Evolutionary conservation across 2,113 vertebrate genomes (phyloP).

Genomic region (Enhydra lutris): DNA sequence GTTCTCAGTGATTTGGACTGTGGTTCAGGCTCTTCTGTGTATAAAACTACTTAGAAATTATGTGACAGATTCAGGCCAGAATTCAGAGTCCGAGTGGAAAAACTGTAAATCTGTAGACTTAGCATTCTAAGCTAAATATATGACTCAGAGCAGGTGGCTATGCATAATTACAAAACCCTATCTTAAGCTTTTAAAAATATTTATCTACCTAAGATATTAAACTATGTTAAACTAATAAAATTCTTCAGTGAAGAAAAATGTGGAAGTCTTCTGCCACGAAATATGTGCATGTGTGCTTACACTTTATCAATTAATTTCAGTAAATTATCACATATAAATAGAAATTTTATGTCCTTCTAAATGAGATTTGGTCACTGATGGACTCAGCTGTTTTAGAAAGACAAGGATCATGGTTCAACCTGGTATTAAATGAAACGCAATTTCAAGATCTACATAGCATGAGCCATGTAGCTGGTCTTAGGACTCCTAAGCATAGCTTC

Average conservation of each 20-base stretch:
- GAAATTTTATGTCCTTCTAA: background rate
- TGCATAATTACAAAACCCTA: conserved; percentile 16
- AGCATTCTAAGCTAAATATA: conserved; percentile 22
- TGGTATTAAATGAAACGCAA: background rate
- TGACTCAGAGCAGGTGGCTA: conserved; percentile 45
- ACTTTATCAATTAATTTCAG: background rate
- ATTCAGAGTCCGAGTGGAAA: background rate
- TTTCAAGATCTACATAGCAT: background rate
- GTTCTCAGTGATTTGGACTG: background rate
- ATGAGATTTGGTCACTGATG: background rate
- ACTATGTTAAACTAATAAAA: background rate
- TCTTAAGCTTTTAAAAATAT: conserved; percentile 2
- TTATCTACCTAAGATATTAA: background rate
- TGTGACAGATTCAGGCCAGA: conserved; percentile 53
- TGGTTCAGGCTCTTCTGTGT: background rate
- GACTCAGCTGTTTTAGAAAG: background rate
- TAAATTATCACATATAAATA: background rate
- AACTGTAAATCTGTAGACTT: background rate
- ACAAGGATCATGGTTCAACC: background rate
- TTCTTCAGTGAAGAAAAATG: background rate
- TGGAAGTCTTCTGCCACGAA: background rate
- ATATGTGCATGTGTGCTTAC: background rate
- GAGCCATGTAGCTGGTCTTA: background rate
- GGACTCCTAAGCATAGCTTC: background rate
- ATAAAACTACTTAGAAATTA: conserved; percentile 47